These are phyloP conservation scores for Heliopora coerulea DNA, from an alignment of 92 coral and sea anemone genomes.

Conservation along the genomic window DNA sequence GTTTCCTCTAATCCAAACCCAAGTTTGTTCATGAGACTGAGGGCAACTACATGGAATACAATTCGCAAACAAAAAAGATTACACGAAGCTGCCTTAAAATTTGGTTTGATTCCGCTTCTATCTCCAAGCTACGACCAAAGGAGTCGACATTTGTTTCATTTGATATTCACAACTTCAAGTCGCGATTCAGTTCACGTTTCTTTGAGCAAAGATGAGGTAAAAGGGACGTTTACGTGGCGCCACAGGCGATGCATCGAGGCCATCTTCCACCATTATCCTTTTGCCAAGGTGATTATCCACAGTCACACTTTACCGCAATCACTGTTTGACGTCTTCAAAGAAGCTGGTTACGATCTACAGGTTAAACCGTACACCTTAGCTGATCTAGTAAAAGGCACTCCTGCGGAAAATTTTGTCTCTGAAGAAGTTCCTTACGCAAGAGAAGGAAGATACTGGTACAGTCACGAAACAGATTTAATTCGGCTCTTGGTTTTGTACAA, in stretches of 20 bases:
- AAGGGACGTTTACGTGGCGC: conserved; percentile 33
- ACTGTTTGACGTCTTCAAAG: conserved; percentile 38
- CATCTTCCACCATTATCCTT: conserved; percentile 53
- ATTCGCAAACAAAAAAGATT: conserved; percentile 24
- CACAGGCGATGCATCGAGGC: conserved; percentile 52
- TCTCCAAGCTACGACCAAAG: neutral
- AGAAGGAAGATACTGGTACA: conserved; percentile 45
- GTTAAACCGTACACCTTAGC: conserved; percentile 38
- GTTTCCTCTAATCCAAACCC: neutral
- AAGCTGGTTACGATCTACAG: conserved; percentile 49
- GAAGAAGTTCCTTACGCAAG: conserved; percentile 18
- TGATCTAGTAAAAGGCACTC: conserved; percentile 36
- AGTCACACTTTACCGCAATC: conserved; percentile 42
- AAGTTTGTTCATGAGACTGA: conserved; percentile 41
- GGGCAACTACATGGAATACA: conserved; percentile 47
- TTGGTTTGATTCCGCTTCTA: conserved; percentile 39
- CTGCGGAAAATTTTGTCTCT: conserved; percentile 45
- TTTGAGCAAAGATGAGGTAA: too few species aligned
- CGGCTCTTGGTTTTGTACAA: conserved; percentile 43
- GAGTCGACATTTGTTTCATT: conserved; percentile 7
- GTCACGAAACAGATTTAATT: conserved; percentile 48
- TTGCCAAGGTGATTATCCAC: conserved; percentile 46
- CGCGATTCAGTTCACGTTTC: neutral
- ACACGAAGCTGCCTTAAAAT: conserved; percentile 40
- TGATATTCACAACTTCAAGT: conserved; percentile 45